Base-by-base conservation (phyloP, 92 coral and sea anemone species). In the Umimayanthus chanpuru region DNA sequence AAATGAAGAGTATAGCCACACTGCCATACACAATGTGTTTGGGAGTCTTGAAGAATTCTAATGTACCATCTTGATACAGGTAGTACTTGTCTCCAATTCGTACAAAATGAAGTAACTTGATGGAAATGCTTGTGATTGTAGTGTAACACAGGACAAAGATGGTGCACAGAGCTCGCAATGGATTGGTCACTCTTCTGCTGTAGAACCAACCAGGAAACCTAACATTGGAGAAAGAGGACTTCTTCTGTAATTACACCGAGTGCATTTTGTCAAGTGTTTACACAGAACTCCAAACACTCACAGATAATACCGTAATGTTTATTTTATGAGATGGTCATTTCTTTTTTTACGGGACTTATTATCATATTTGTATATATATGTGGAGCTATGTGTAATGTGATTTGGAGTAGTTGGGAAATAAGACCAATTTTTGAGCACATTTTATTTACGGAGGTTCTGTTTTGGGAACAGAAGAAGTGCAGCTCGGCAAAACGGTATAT, bases 101-200 rank as follows among this genome's bases (percentile, higher is more conserved):
- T 15, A 25, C 85, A 56, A 39, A 66, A 23, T 32, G 49, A 80
- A 80, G 71, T 55, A 56, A 21, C 29, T 61, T 89, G 58, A 97
- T 87, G 11, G 97, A 92, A 79, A 94, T 90, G 12, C 89, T 53
- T 25, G 96, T 91, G 83, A 97, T 87, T 49, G 94, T 90, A 32
- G 98, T 91, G 79, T 97, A 97, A 67, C 98, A 97, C 56, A 95
- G 89, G 23, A 97, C 99, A 82, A 97, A 83, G 88, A 95, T 77
- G 23, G 98, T 97, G 73, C 99, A 97, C n/a, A 95, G 88, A 12
- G 98, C 97, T 32, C 98, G 96, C 91, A 94, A 89, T 6, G 96
- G 95, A 29, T 94, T 93, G 72, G 70, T 89, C 21, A 92, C 90
- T 39, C 86, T 90, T 79, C 87, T 90, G 84, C 98, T 94, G 55